Evolutionary conservation across 2,888 invertebrate species (phyloP).

Genomic region (Venustoraphidia nigricollis): DNA sequence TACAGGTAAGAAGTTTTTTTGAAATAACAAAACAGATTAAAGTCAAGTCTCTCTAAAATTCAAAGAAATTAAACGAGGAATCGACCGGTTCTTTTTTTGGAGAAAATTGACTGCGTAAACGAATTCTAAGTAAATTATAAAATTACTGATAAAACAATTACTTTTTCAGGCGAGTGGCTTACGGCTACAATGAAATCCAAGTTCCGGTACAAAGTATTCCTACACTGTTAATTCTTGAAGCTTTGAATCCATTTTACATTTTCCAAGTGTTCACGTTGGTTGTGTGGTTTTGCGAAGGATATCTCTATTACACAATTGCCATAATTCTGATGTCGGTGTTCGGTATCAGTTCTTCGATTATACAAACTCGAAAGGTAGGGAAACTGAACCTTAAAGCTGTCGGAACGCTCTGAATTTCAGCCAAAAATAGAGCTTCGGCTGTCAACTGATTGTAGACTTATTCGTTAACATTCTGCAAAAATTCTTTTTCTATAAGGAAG

Average conservation of each 20-base stretch:
- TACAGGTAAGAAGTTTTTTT: background rate
- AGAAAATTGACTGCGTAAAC: background rate
- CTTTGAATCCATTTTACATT: conserved; percentile 88
- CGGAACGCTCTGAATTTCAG: too few species aligned
- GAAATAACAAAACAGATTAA: too few species aligned
- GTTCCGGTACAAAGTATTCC: conserved; percentile 61
- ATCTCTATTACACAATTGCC: conserved; percentile 77
- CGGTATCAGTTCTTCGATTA: conserved; percentile 68
- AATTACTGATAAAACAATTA: conserved; percentile 1
- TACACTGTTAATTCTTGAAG: conserved; percentile 61
- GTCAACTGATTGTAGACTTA: too few species aligned
- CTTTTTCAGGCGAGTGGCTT: conserved; percentile 52
- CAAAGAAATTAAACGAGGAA: too few species aligned
- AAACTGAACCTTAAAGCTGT: background rate
- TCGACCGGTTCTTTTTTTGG: too few species aligned
- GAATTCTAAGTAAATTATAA: background rate
- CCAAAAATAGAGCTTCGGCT: too few species aligned
- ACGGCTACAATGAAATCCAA: conserved; percentile 70
- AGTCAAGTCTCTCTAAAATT: too few species aligned
- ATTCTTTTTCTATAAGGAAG: too few species aligned
- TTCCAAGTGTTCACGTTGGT: conserved; percentile 86
- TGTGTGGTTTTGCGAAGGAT: conserved; percentile 81
- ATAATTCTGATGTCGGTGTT: conserved; percentile 72
- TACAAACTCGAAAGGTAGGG: conserved; percentile 68
- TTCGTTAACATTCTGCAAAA: too few species aligned